A percentile compares a stretch with the other conserved stretches of the same genome.
These are phyloP conservation scores for Rhynchomys soricoides DNA, from an alignment of 2,113 vertebrate species.

Conservation along the genomic window DNA sequence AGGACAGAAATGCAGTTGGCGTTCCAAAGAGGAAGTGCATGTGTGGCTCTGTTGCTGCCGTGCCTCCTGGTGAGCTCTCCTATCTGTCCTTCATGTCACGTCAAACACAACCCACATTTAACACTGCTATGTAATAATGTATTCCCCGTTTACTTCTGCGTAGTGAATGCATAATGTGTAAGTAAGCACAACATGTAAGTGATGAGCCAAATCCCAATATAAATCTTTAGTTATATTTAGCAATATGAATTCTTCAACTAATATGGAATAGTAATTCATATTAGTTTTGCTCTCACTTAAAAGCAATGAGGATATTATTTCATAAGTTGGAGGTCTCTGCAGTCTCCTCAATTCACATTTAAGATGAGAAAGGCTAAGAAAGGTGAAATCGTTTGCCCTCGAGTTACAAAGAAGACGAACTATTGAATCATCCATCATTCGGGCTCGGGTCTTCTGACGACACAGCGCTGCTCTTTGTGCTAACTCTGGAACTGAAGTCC, in stretches of 20 bases:
- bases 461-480: not conserved
- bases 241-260: not conserved
- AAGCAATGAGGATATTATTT: not conserved
- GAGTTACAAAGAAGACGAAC: not conserved
- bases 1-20: not conserved
- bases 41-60: not conserved
- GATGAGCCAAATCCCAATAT: not conserved
- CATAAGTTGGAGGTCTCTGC: not conserved
- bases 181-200: not conserved
- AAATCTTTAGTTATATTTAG: not conserved
- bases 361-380: conserved; percentile 40
- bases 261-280: conserved; percentile 13
- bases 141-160: not conserved
- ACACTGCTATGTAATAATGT: not conserved
- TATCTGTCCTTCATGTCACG: not conserved
- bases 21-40: not conserved
- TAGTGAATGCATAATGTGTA: not conserved
- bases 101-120: not conserved
- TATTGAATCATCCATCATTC: not conserved
- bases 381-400: not conserved
- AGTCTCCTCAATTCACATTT: not conserved
- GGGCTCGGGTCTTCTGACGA: not conserved
- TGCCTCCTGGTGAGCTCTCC: not conserved
- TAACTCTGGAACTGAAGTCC: not conserved
- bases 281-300: conserved; percentile 29